These are phyloP conservation scores for Agrochola litura DNA, from an alignment of 2,888 invertebrate species.

Conservation along the genomic window DNA sequence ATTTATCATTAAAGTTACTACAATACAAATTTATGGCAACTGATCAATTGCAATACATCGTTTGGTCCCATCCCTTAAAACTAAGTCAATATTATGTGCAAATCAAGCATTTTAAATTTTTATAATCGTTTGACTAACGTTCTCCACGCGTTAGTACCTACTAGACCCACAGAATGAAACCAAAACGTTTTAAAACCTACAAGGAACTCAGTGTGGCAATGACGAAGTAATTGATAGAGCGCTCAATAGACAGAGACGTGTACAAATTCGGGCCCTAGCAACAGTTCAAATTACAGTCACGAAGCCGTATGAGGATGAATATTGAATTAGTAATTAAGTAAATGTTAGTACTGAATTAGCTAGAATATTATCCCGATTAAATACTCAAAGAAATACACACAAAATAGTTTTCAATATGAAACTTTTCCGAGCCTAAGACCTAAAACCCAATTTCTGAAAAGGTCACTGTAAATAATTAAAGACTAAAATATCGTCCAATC, in stretches of 20 bases:
- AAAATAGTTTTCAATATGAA: too few species aligned
- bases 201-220: not conserved
- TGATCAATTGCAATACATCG: too few species aligned
- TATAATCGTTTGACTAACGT: too few species aligned
- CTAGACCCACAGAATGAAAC: too few species aligned
- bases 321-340: conserved; percentile 43
- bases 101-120: too few species aligned
- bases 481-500: not conserved
- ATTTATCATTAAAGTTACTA: too few species aligned
- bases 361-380: not conserved
- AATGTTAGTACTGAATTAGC: not conserved
- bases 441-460: not conserved
- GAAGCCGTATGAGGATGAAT: conserved; percentile 34
- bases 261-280: conserved; percentile 19
- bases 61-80: too few species aligned
- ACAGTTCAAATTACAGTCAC: conserved; percentile 25
- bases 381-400: not conserved
- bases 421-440: not conserved
- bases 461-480: too few species aligned
- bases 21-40: too few species aligned
- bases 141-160: too few species aligned
- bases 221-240: not conserved
- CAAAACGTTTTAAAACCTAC: not conserved
- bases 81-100: too few species aligned
- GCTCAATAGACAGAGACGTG: not conserved